Base-by-base conservation (phyloP, 2,797 vertebrate species). In the Columba guinea region DNA sequence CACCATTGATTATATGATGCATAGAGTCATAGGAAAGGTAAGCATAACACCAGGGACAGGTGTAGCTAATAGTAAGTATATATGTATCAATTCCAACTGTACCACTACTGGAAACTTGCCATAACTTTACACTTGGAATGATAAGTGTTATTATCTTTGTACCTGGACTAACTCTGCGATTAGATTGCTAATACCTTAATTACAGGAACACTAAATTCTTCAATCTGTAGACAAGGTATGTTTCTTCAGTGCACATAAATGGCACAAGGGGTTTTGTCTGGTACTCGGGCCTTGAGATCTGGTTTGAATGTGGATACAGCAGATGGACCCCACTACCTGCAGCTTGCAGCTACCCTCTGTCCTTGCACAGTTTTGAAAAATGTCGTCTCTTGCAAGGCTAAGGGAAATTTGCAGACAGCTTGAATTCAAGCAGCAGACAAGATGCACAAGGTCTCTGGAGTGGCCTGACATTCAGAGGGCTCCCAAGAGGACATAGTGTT, bases 291-390 rank as follows among this genome's bases (percentile, higher is more conserved):
- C 90, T 93, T 82, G 86, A 89, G 84, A 87, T 81, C 28, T 74
- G 49, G 32, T 70, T 84, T 89, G 81, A 89, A 93, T 87, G 73
- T 76, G 63, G 74, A 93, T 89, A 88, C 52, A 95, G 84, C 44
- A 87, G 84, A 90, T 60, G 70, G 70, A 86, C 10, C 12, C 28
- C 52, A 46, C 52, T 28, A 67, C 14, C 30, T 3, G 27, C 48
- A 82, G 63, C 67, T 70, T 90, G 68, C n/a, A 94, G 78, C 20
- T 59, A 84, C 32, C 19, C 71, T 74, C 48, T 1, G 7, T 79
- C 74, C 77, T 93, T 52, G 35, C 20, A 86, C 84, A 65, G 62
- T 58, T 95, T 87, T 90, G 70, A 84, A 82, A 95, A 93, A 82
- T 34, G 11, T 41, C 7, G 65, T 59, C 67, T 93, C 74, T 65